phyloP scores from a whole-genome alignment of 2,888 invertebrate species.

The Nemotelus nigrinus region DNA sequence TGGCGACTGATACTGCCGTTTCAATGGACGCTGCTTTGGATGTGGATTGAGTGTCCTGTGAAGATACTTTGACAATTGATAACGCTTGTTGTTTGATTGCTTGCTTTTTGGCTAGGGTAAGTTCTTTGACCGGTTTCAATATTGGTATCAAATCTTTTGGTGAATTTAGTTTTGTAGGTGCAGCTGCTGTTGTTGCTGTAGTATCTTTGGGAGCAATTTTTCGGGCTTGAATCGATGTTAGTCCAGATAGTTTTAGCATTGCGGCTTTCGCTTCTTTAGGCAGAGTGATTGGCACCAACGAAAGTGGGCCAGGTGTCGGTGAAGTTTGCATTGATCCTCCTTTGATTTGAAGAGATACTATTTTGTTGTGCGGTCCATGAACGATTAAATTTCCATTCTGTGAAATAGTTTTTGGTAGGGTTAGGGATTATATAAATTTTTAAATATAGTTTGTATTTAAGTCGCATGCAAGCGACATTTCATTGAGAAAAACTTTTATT shows the following conservation, averaged over 20 bases:
- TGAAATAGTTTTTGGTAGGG: no score
- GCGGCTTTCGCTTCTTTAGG: constrained; percentile 41
- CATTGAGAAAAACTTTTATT: no score
- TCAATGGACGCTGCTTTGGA: neutral
- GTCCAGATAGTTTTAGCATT: constrained; percentile 32
- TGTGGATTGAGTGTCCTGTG: neutral
- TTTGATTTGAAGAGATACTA: constrained; percentile 49
- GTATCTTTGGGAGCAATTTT: constrained; percentile 20
- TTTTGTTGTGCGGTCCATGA: constrained; percentile 48
- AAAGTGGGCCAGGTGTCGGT: constrained; percentile 33
- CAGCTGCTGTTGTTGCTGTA: neutral
- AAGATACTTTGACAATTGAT: constrained; percentile 4
- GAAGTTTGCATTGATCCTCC: constrained; percentile 10
- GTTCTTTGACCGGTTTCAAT: constrained; percentile 5
- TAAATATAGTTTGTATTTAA: constrained; percentile 14
- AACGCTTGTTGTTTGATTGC: neutral
- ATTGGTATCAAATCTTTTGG: neutral
- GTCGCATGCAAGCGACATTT: neutral
- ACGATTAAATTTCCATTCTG: constrained; percentile 49
- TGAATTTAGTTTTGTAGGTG: constrained; percentile 12
- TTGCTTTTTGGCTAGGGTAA: constrained; percentile 1
- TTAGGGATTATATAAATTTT: no score
- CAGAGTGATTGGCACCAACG: constrained; percentile 43
- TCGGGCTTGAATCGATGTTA: constrained; percentile 19
- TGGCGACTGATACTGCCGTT: neutral